Evolutionary conservation across 1,140 invertebrate genomes (phyloP), one percentile per base, ranked within the genome.

Genomic region (Sesamia nonagrioides): DNA sequence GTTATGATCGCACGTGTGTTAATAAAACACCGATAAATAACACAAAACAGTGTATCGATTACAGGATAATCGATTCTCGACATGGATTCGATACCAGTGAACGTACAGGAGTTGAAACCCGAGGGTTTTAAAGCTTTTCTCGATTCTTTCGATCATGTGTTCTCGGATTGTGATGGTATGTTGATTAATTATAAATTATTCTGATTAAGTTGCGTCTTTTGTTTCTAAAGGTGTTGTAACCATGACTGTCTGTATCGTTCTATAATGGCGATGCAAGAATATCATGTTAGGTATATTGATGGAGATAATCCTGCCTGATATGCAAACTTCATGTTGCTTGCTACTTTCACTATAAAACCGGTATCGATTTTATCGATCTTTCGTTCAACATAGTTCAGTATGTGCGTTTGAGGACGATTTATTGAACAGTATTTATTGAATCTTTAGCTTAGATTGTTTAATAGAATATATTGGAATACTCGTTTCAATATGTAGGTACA

Each of bases 91-190:
- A 66, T 81, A 35, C 91, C 93, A 7, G 88, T 92, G 77, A 88
- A 89, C 80, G 35, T 94, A 21, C 71, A 82, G 68, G 72, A 88
- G 27, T 52, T 92, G 9, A 81, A 82, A 52, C 17, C 63, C 13
- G 80, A 81, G 69, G 85, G 81, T 11, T 85, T 94, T n/a, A 88
- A 92, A 60, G 52, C 85, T 54, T 94, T 94, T 77, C 82, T 94
- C 11, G 84, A 86, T 79, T 92, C 92, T 0, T 94, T 94, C 52
- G 93, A 94, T 77, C 89, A 94, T 73, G 91, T 94, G 42, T 92
- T 94, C 35, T 94, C 92, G 33, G 93, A 94, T 82, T 94, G 93
- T 80, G 93, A 94, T 77, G 93, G 93, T 94, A 79, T 84, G 92
- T 91, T 80, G 42, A 48, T 68, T 35, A 7, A 7, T 73, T 58